Evolutionary conservation across 2,888 invertebrate genomes (phyloP), one percentile per base, ranked within the genome.

Genomic region (Amphimallon solstitiale): DNA sequence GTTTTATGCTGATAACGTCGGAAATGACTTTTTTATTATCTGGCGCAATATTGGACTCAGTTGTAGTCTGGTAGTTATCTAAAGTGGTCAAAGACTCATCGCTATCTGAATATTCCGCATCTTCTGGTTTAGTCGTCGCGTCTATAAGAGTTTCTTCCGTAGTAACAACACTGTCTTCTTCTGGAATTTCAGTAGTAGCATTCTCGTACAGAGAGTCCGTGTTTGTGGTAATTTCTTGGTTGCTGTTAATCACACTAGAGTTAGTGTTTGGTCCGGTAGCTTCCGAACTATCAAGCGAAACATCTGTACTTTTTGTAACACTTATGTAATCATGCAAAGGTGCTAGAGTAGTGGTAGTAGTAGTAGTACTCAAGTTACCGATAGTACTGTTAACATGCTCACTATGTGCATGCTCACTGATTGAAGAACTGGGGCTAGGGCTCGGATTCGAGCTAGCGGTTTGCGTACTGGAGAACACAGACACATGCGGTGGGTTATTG

Each of bases 401-500:
- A 73, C 73, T 76, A 73, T 68, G 72, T 74, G 72, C 78, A 77
- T 77, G 77, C 77, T 76, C 74, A 68, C 67, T 73, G 74, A 73
- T 74, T 61, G 63, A 68, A 66, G 68, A 62, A 65, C 62, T 70
- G 65, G 48, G 19, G 46, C 54, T 46, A 38, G 37, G 56, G 34
- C 19, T 15, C 37, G 29, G 60, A 74, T 72, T 75, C 72, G 73
- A 68, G 71, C 70, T 72, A 72, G 71, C 67, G 71, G 70, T 73
- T 61, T 70, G 56, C 43, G 40, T 65, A 65, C 74, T 71, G 67
- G 73, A 72, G 71, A 78, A 78, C 75, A 80, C 75, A 78, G 78
- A 80, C 72, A 75, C 81, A 81, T 81, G 81, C 79, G 75, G 73
- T 73, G 71, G 70, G 67, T 71, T 70, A 72, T 73, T 77, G 43